A percentile compares a stretch with the other conserved stretches of the same genome.
phyloP scores from a whole-genome alignment of 2,113 vertebrate genomes.

The Cricetomys ansorgei region DNA sequence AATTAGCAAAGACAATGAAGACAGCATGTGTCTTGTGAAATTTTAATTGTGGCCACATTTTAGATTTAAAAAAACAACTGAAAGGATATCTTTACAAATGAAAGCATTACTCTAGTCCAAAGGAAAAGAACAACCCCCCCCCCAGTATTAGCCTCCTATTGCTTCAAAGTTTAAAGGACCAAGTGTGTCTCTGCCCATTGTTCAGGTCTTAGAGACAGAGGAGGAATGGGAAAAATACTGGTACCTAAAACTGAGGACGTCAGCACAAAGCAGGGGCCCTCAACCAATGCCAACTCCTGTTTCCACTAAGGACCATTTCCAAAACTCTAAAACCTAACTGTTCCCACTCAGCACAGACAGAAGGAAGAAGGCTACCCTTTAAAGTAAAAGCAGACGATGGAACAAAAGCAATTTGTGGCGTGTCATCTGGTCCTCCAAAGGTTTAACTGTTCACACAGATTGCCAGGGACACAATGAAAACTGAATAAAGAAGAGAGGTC shows the following conservation, averaged over 20 bases:
- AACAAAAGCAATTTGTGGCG: slow-evolving; percentile 52
- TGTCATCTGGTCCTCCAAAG: background rate
- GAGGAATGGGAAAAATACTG: background rate
- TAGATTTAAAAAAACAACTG: slow-evolving; percentile 50
- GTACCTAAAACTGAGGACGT: background rate
- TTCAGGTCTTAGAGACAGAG: background rate
- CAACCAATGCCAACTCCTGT: slow-evolving; percentile 19
- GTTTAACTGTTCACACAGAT: background rate
- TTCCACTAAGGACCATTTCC: background rate
- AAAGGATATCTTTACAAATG: slow-evolving; percentile 42
- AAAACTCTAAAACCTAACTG: slow-evolving; percentile 15
- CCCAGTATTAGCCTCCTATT: slow-evolving; percentile 20
- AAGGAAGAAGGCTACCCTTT: slow-evolving; percentile 23
- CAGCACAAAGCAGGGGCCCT: background rate
- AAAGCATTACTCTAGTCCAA: slow-evolving; percentile 44
- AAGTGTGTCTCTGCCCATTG: background rate
- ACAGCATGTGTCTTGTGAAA: slow-evolving; percentile 45
- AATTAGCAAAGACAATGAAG: slow-evolving; percentile 59
- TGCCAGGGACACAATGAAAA: slow-evolving; percentile 26
- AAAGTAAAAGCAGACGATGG: slow-evolving; percentile 46
- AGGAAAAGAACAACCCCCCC: slow-evolving; percentile 49
- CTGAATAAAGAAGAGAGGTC: background rate
- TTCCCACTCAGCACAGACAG: background rate
- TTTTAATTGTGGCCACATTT: slow-evolving; percentile 60
- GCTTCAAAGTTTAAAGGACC: slow-evolving; percentile 19